Base-by-base conservation (phyloP, 2,113 vertebrate genomes). In the Actenoides lindsayi region DNA sequence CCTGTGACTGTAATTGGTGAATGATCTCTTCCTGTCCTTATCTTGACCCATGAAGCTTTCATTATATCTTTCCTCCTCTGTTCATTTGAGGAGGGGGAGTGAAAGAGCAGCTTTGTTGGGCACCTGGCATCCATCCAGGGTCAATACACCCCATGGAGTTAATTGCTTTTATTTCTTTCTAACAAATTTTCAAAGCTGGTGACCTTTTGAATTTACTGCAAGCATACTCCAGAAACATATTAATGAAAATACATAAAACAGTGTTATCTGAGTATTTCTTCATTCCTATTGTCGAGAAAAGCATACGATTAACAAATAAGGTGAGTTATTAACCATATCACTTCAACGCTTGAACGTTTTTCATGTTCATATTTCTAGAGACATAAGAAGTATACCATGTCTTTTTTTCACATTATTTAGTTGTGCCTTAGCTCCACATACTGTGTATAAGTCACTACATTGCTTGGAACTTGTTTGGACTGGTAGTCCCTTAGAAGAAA, bases 81-180 rank as follows among this genome's bases (percentile, higher is more conserved):
- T 48, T 59, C 56, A 39, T 15, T 12, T 50, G 27, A 77, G 57
- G 16, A 62, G 11, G n/a, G 10, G 6, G 11, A 48, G 10, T 48
- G 42, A 77, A 31, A 77, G 27, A 39, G 44, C 11, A 6, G 44
- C 15, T 65, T 53, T 65, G 16, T 13, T 64, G 35, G 37, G 19
- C 35, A 42, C 2, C 13, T 65, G 31, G 12, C 12, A 11, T 65
- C 16, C 13, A 15, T 30, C 21, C 30, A 42, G 11, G 16, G 48
- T 42, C 11, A 53, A 21, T 17, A 24, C 10, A 11, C 30, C 37
- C 41, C 30, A 64, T 33, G 30, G 16, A 68, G 42, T 42, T 42
- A 42, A 19, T 89, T 97, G 95, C 93, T 94, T 97, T 96, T 96
- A 88, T 87, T 54, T 94, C 76, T 89, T 97, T 90, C 51, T 93